Conservation (phyloP, 1,140 invertebrate species). For the Paraescarpia echinospica region DNA sequence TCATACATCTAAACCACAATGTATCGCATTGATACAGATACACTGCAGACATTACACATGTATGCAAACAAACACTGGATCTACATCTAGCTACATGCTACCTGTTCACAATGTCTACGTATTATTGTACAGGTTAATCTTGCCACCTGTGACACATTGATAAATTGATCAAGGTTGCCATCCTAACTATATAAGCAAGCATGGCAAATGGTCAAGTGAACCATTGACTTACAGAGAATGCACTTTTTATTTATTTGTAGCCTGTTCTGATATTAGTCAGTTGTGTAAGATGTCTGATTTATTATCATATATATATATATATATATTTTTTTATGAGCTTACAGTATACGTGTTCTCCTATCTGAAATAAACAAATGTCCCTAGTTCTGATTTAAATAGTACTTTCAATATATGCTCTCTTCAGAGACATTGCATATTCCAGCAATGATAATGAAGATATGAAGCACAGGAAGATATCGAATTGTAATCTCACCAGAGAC, state of each 20-base stretch:
- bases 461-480: not conserved
- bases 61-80: not conserved
- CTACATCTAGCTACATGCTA: not conserved
- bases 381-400: not conserved
- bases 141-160: not conserved
- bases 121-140: not conserved
- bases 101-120: not conserved
- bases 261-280: too few species aligned
- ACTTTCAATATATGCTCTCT: not conserved
- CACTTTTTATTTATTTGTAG: too few species aligned
- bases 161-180: too few species aligned
- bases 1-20: not conserved
- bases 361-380: not conserved
- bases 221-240: too few species aligned
- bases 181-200: too few species aligned
- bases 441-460: not conserved
- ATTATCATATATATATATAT: too few species aligned
- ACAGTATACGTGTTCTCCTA: not conserved
- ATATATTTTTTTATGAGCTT: too few species aligned
- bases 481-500: not conserved
- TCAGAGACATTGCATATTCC: not conserved
- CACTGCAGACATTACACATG: not conserved
- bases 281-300: too few species aligned
- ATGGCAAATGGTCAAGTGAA: not conserved
- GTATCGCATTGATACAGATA: not conserved